Base-by-base conservation (phyloP, 2,797 vertebrate genomes). In the Anolis apletophallus region DNA sequence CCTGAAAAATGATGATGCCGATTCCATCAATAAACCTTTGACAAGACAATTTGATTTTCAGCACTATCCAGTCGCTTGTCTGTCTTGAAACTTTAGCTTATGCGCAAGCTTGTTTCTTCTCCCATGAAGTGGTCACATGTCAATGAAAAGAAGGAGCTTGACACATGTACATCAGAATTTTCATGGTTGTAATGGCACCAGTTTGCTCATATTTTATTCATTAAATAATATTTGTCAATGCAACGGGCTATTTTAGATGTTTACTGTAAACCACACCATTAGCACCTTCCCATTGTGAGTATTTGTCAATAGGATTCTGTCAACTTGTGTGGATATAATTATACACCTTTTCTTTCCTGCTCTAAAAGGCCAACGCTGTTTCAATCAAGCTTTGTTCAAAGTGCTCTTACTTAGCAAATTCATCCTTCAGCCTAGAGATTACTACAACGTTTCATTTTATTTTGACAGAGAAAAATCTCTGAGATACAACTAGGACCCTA, bases 201-300 rank as follows among this genome's bases (percentile, higher is more conserved):
- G 64, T 81, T 88, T 13, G 16, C 91, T 97, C 95, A 96, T 97
- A 94, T 96, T 96, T 97, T 96, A 97, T 96, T 97, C 91, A 96
- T 94, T 93, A 95, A 96, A 95, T 95, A 93, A 91, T 94, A 95
- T 94, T 94, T 93, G 92, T 92, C 92, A 92, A 90, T 94, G 89
- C 90, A 74, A 89, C 91, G 86, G 88, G 86, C 93, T 95, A 94
- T 96, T 96, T 96, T 94, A 94, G 94, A 93, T 89, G 90, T 90
- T 97, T 97, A 91, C 96, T 96, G 96, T 96, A 97, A 97, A 95
- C 82, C 88, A 91, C 81, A 94, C 91, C 95, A 95, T 96, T 95
- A 96, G 93, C 95, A 96, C 95, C 91, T 93, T 90, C 85, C 92
- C 90, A 92, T 90, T 94, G 93, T 87, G 90, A 94, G 91, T 81